Percentiles rank a stretch among this genome's conserved stretches.
phyloP scores from a whole-genome alignment of 2,113 vertebrate species.

The Parus major region DNA sequence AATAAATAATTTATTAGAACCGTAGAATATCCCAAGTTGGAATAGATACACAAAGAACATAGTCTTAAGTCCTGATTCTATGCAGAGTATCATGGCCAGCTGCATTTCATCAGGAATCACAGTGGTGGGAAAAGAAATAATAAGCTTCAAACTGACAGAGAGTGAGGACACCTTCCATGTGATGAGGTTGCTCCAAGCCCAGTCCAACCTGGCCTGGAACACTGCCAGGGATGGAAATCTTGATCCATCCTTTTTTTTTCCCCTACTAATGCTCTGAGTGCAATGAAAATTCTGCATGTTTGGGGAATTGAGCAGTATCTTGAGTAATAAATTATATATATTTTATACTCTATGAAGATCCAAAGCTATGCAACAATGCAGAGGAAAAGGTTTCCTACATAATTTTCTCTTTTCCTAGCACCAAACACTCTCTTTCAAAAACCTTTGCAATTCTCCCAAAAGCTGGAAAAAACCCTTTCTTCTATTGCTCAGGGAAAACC shows the following conservation, averaged over 20 bases:
- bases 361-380: neutral
- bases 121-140: neutral
- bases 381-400: neutral
- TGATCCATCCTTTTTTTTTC: neutral
- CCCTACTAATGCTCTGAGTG: neutral
- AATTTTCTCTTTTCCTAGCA: neutral
- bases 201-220: neutral
- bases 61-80: neutral
- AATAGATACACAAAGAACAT: neutral
- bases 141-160: neutral
- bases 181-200: neutral
- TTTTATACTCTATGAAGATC: neutral
- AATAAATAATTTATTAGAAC: neutral
- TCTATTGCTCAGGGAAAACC: neutral
- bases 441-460: rapidly evolving
- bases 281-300: neutral
- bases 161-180: neutral
- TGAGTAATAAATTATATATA: neutral
- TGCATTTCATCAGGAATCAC: neutral
- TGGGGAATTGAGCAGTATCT: neutral
- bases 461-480: neutral
- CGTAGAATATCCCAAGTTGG: neutral
- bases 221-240: neutral
- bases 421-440: neutral
- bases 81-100: neutral